phyloP scores from a whole-genome alignment of 2,113 vertebrate genomes.

The Seriola aureovittata region DNA sequence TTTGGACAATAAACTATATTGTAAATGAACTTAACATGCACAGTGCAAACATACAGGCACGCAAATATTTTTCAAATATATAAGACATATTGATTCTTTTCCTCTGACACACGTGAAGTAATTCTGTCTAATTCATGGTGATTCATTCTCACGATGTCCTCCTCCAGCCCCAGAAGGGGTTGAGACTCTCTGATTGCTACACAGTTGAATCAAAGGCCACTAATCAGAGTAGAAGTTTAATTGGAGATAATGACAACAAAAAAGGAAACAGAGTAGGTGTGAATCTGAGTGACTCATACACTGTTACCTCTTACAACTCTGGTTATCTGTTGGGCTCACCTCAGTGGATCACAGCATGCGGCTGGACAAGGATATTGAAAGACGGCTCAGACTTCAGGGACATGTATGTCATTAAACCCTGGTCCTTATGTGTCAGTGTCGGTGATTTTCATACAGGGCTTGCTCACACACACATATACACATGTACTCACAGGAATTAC shows the following conservation, averaged over 20 bases:
- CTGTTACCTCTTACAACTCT: not conserved
- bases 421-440: not conserved
- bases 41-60: not conserved
- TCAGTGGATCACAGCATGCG: slow-evolving; percentile 22
- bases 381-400: not conserved
- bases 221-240: slow-evolving; percentile 39
- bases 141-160: slow-evolving; percentile 3
- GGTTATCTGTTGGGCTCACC: not conserved
- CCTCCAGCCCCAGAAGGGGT: not conserved
- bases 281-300: slow-evolving; percentile 34
- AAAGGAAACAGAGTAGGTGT: slow-evolving; percentile 21
- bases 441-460: not conserved
- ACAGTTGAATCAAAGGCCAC: slow-evolving; percentile 28
- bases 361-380: not conserved
- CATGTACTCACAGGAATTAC: not conserved
- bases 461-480: not conserved
- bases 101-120: not conserved
- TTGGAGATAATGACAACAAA: slow-evolving; percentile 25
- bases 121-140: not conserved
- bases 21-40: not conserved
- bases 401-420: not conserved
- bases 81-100: not conserved
- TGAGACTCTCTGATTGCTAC: slow-evolving; percentile 5
- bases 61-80: not conserved
- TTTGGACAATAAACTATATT: no score